A percentile compares a stretch with the other conserved stretches of the same genome.
These are phyloP conservation scores for Etheostoma nigrum DNA, from an alignment of 2,797 vertebrate genomes.

Conservation along the genomic window DNA sequence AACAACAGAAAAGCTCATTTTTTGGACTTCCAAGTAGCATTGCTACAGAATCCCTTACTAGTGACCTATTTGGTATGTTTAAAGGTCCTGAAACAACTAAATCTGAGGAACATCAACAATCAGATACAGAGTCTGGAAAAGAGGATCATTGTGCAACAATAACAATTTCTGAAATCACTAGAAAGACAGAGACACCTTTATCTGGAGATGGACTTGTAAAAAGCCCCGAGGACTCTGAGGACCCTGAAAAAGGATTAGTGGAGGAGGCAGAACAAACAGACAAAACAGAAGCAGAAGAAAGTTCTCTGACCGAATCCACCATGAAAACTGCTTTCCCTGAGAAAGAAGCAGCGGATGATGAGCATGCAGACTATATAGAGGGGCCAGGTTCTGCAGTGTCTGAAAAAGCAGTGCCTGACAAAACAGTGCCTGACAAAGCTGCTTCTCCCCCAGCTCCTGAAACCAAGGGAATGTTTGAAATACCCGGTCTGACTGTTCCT, in stretches of 20 bases:
- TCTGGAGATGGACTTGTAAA: slow-evolving; percentile 35
- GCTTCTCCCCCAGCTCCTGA: slow-evolving; percentile 49
- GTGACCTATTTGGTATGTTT: slow-evolving; percentile 91
- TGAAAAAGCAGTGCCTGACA: slow-evolving; percentile 31
- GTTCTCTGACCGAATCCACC: slow-evolving; percentile 24
- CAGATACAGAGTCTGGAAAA: slow-evolving; percentile 38
- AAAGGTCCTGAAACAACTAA: slow-evolving; percentile 83
- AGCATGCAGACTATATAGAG: slow-evolving; percentile 21
- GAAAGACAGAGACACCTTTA: slow-evolving; percentile 49
- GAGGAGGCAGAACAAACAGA: slow-evolving; percentile 65
- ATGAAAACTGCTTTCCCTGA: slow-evolving; percentile 22
- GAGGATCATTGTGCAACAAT: slow-evolving; percentile 19
- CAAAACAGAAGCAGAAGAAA: slow-evolving; percentile 59
- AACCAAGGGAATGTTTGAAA: slow-evolving; percentile 83
- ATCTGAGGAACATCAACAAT: slow-evolving; percentile 65
- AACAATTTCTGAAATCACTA: slow-evolving; percentile 33
- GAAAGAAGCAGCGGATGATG: slow-evolving; percentile 22
- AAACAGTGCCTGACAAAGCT: slow-evolving; percentile 37
- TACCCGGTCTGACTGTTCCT: slow-evolving; percentile 80
- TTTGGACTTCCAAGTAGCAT: slow-evolving; percentile 88
- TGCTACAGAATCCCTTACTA: slow-evolving; percentile 86
- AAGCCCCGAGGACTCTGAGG: slow-evolving; percentile 39
- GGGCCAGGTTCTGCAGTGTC: slow-evolving; percentile 18
- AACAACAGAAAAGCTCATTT: slow-evolving; percentile 89
- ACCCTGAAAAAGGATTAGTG: slow-evolving; percentile 62